phyloP scores from a whole-genome alignment of 1,140 invertebrate genomes.

The Zaprionus capensis region DNA sequence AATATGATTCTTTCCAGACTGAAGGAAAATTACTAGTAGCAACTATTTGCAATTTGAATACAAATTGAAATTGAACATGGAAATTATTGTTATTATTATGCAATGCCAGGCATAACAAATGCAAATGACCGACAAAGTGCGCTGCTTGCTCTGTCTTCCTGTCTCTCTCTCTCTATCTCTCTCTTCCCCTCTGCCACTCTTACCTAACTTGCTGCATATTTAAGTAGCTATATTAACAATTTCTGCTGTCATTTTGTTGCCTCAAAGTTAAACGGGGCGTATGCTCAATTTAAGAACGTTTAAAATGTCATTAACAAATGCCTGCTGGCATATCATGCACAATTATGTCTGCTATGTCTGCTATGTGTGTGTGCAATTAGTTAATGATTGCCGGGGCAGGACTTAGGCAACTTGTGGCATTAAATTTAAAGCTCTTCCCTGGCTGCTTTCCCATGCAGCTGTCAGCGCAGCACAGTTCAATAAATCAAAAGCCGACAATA shows the following conservation, averaged over 20 bases:
- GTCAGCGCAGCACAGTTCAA: constrained; percentile 32
- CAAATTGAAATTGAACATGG: neutral
- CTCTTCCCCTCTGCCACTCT: neutral
- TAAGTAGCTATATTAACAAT: neutral
- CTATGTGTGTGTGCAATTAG: constrained; percentile 39
- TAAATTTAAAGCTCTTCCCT: constrained; percentile 29
- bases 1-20: too few species aligned
- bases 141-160: too few species aligned
- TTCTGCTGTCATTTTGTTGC: neutral
- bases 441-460: constrained; percentile 1
- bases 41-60: neutral
- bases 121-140: neutral
- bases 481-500: constrained; percentile 40
- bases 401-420: neutral
- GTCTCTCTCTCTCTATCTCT: neutral
- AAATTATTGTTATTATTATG: neutral
- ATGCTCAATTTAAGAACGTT: constrained; percentile 76
- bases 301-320: constrained; percentile 78
- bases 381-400: constrained; percentile 32
- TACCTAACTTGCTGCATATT: neutral
- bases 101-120: neutral
- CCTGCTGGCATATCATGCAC: constrained; percentile 52
- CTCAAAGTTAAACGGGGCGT: constrained; percentile 57
- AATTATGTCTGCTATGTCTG: constrained; percentile 40
- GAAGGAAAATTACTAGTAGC: too few species aligned